phyloP scores from a whole-genome alignment of 2,888 invertebrate genomes.

The Melipona beecheii region DNA sequence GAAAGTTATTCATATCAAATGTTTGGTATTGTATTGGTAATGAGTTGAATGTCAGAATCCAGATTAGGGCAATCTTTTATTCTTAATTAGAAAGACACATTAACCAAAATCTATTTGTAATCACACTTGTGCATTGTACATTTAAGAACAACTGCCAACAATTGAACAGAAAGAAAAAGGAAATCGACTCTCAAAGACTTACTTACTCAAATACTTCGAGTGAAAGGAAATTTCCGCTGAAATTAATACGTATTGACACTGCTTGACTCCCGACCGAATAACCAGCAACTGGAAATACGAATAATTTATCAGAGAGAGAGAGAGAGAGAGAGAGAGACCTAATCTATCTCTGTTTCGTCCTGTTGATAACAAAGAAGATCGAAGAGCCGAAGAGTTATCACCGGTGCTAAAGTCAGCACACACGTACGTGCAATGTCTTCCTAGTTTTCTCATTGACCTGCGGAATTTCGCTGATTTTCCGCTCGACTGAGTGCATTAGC shows the following conservation, averaged over 20 bases:
- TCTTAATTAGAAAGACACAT: too few species aligned
- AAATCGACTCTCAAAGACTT: background rate
- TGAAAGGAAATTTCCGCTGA: background rate
- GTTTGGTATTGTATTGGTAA: too few species aligned
- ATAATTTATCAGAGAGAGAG: background rate
- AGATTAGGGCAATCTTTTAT: too few species aligned
- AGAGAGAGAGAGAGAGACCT: background rate
- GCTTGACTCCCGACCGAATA: background rate
- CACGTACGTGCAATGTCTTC: too few species aligned
- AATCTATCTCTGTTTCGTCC: background rate
- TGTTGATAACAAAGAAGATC: background rate
- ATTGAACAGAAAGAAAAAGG: background rate
- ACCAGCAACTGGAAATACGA: background rate
- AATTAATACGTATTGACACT: background rate
- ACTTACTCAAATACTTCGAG: background rate
- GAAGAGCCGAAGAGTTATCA: background rate
- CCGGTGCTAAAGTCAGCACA: background rate
- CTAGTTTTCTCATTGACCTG: conserved; percentile 11
- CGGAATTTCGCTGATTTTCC: background rate
- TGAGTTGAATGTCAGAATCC: too few species aligned
- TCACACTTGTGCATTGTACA: too few species aligned
- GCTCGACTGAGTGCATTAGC: background rate
- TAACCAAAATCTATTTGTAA: too few species aligned
- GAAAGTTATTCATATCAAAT: too few species aligned
- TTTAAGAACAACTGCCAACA: too few species aligned